Percentiles rank a stretch among this genome's conserved stretches.
phyloP scores from a whole-genome alignment of 2,888 invertebrate genomes.

The Meliscaeva auricollis region DNA sequence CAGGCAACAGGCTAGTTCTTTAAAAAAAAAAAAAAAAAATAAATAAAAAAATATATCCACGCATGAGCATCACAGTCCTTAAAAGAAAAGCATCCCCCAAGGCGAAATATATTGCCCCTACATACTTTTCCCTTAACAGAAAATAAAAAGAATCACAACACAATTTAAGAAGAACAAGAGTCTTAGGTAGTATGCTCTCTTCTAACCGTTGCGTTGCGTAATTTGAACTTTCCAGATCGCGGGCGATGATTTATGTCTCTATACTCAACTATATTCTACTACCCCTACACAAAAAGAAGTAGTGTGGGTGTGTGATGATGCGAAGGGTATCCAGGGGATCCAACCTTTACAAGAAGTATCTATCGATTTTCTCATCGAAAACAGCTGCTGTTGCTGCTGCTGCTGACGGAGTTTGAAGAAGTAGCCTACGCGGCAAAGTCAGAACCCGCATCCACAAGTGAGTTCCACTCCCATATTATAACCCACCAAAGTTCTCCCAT shows the following conservation, averaged over 20 bases:
- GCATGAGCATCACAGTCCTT: conserved; percentile 40
- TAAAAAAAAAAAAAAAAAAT: not conserved
- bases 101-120: conserved; percentile 66
- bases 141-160: conserved; percentile 32
- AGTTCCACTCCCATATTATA: conserved; percentile 27
- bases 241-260: conserved; percentile 22
- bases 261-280: conserved; percentile 10
- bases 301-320: conserved; percentile 8
- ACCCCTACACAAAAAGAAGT: not conserved
- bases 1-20: conserved; percentile 71
- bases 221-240: conserved; percentile 59
- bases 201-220: conserved; percentile 54
- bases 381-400: too few species aligned
- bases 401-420: conserved; percentile 49
- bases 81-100: conserved; percentile 59
- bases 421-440: conserved; percentile 59
- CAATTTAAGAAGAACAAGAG: conserved; percentile 10
- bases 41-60: conserved; percentile 2
- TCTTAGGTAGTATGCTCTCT: not conserved
- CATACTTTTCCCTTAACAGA: not conserved
- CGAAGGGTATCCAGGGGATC: not conserved
- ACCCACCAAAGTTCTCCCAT: conserved; percentile 3
- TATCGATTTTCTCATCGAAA: conserved; percentile 65
- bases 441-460: conserved; percentile 71
- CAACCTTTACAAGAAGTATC: conserved; percentile 28